Evolutionary conservation across 23 tunicate genomes (phyloP).

Genomic region (Trididemnum clinides): DNA sequence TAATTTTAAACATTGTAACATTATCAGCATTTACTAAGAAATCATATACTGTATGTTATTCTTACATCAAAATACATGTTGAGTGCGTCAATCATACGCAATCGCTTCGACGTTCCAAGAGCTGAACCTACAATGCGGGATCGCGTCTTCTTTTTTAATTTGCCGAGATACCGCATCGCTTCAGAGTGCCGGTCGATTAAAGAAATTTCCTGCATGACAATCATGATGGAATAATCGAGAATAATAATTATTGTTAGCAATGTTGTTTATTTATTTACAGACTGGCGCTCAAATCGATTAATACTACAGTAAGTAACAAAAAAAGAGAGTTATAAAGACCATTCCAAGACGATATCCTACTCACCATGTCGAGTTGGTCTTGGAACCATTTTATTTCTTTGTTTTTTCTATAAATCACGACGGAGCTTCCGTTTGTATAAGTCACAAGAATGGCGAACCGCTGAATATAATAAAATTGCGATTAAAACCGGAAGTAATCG

Average conservation of each 20-base stretch:
- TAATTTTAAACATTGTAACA: too few relatives aligned
- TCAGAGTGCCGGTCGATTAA: not conserved
- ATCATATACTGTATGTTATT: not conserved
- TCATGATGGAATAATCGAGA: too few relatives aligned
- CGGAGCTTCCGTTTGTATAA: not conserved
- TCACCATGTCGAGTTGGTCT: not conserved
- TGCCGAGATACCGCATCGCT: not conserved
- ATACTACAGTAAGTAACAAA: too few relatives aligned
- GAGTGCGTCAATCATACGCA: conserved; percentile 23
- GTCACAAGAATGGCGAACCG: conserved; percentile 4
- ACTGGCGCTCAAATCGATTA: too few relatives aligned
- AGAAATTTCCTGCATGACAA: not conserved
- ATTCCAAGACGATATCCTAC: too few relatives aligned
- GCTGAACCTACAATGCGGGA: not conserved
- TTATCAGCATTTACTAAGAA: too few relatives aligned
- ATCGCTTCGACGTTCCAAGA: conserved; percentile 5
- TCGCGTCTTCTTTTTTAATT: not conserved
- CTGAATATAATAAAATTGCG: not conserved
- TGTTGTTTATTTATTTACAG: too few relatives aligned
- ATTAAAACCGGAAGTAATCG: too few relatives aligned
- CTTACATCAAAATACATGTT: conserved; percentile 35
- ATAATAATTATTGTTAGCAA: too few relatives aligned
- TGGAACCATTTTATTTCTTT: not conserved
- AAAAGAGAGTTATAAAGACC: too few relatives aligned
- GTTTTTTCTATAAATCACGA: not conserved